phyloP scores from a whole-genome alignment of 2,797 vertebrate genomes.

The Potorous gilbertii region DNA sequence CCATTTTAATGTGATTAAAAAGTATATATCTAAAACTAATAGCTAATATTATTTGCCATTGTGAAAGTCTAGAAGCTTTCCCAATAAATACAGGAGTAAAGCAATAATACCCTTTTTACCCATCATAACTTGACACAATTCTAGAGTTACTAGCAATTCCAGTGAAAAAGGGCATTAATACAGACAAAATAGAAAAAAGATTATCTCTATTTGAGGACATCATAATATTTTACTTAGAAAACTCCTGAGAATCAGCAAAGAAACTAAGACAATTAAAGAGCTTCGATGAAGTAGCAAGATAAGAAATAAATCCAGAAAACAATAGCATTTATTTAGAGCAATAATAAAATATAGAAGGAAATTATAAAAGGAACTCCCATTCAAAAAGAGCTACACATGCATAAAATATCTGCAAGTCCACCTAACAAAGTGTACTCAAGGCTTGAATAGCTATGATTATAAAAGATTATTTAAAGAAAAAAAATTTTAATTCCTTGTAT shows the following conservation, averaged over 20 bases:
- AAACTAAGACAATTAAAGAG: background rate
- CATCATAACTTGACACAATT: background rate
- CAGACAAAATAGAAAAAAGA: background rate
- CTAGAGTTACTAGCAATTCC: background rate
- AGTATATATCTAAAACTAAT: background rate
- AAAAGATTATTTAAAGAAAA: background rate
- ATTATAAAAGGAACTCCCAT: background rate
- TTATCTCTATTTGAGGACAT: background rate
- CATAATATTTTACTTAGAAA: background rate
- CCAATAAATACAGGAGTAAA: background rate
- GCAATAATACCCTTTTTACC: background rate
- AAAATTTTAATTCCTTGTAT: background rate
- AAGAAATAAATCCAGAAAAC: background rate
- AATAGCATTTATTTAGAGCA: background rate
- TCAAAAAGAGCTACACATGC: background rate
- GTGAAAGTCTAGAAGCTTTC: background rate
- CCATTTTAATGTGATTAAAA: background rate
- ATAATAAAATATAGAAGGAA: background rate
- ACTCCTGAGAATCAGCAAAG: background rate
- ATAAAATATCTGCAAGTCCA: background rate
- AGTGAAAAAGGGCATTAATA: background rate
- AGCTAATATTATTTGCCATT: background rate
- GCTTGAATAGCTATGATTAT: background rate
- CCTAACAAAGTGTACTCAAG: background rate
- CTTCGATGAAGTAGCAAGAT: background rate